A percentile compares a stretch with the other conserved stretches of the same genome.
Evolutionary conservation across 2,888 invertebrate species (phyloP).

Genomic region (Nomada lathburiana): DNA sequence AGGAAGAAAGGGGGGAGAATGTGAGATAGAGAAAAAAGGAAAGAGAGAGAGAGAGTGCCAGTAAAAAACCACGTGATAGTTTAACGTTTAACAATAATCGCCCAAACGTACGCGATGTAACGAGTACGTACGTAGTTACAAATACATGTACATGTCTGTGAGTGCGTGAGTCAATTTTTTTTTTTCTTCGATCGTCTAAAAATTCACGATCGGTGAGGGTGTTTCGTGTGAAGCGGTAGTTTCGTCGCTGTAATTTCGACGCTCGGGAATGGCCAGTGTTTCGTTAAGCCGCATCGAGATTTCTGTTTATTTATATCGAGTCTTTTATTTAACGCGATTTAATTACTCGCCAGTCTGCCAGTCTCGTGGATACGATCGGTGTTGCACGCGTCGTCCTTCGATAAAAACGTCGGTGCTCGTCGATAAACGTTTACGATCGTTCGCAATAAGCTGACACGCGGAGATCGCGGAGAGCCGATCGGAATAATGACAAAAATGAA

Average conservation of each 20-base stretch:
- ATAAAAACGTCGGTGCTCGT: background rate
- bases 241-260: conserved; percentile 7
- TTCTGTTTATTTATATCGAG: conserved; percentile 56
- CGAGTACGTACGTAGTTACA: conserved; percentile 18
- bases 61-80: conserved; percentile 67
- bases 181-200: background rate
- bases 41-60: conserved; percentile 52
- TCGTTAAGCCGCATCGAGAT: conserved; percentile 47
- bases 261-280: conserved; percentile 63
- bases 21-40: conserved; percentile 5
- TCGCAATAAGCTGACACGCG: background rate
- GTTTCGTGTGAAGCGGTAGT: conserved; percentile 16
- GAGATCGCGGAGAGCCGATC: background rate
- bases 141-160: conserved; percentile 7
- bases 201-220: conserved; percentile 2
- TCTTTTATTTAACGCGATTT: conserved; percentile 43
- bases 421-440: too few species aligned
- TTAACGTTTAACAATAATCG: conserved; percentile 67
- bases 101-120: conserved; percentile 17
- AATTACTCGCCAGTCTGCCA: conserved; percentile 25
- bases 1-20: conserved; percentile 8
- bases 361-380: conserved; percentile 3
- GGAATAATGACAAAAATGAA: background rate
- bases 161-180: background rate
- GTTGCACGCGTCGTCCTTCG: background rate